These are phyloP conservation scores for Silvanus unidentatus DNA, from an alignment of 2,888 invertebrate genomes.

Conservation along the genomic window DNA sequence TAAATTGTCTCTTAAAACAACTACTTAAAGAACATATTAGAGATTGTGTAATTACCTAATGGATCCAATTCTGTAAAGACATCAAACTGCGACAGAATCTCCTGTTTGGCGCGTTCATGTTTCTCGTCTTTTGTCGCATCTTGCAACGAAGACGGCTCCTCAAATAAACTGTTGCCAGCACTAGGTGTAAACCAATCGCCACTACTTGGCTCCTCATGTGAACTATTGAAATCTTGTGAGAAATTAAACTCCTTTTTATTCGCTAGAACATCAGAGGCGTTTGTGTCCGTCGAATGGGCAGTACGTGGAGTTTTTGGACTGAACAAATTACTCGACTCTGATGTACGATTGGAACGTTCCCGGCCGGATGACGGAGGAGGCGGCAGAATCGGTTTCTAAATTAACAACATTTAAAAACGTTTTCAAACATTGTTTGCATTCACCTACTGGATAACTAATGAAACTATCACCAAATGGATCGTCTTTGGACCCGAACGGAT, in stretches of 20 bases:
- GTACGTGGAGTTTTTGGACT: constrained; percentile 44
- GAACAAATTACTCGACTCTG: constrained; percentile 40
- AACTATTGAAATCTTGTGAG: constrained; percentile 33
- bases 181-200: constrained; percentile 44
- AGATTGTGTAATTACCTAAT: constrained; percentile 61
- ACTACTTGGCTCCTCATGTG: constrained; percentile 38
- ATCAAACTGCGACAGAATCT: constrained; percentile 57
- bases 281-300: constrained; percentile 24
- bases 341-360: constrained; percentile 34
- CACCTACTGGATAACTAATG: constrained; percentile 44
- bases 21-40: too few species aligned
- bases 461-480: constrained; percentile 76
- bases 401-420: not conserved
- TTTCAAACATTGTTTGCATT: not conserved
- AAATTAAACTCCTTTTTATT: constrained; percentile 33
- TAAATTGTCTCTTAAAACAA: too few species aligned
- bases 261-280: constrained; percentile 21
- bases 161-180: constrained; percentile 38
- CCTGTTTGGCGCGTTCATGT: constrained; percentile 41
- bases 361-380: constrained; percentile 36
- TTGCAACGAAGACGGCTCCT: constrained; percentile 30
- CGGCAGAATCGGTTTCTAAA: constrained; percentile 35
- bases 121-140: constrained; percentile 38
- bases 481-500: constrained; percentile 55
- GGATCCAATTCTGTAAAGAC: constrained; percentile 93